Percentiles rank a stretch among this genome's conserved stretches.
phyloP scores from a whole-genome alignment of 2,797 vertebrate genomes.

The Microcaecilia unicolor region DNA sequence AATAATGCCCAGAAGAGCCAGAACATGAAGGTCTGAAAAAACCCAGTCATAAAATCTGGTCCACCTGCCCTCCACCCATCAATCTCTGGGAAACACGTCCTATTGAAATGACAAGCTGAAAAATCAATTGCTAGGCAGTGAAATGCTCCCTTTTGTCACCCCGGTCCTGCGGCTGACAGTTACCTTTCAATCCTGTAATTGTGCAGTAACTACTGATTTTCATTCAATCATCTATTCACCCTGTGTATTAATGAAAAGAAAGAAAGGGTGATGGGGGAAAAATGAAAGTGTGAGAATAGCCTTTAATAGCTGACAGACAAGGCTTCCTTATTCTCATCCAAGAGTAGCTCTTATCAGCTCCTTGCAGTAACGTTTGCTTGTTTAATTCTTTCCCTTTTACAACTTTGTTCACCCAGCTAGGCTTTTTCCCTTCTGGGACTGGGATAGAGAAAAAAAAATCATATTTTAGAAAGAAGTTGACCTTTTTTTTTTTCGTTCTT shows the following conservation, averaged over 20 bases:
- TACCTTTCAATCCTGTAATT: constrained; percentile 81
- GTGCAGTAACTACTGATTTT: constrained; percentile 73
- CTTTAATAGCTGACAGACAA: constrained; percentile 75
- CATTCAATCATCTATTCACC: constrained; percentile 73
- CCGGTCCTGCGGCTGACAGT: constrained; percentile 71
- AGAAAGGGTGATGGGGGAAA: constrained; percentile 12
- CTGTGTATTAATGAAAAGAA: constrained; percentile 67
- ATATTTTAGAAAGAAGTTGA: constrained; percentile 11
- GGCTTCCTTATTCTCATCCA: constrained; percentile 58
- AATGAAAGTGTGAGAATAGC: constrained; percentile 70
- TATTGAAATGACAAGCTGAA: constrained; percentile 64
- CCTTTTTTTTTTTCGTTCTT: too few relatives aligned
- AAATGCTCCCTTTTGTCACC: constrained; percentile 59
- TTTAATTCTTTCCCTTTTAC: constrained; percentile 35
- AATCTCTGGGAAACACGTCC: constrained; percentile 77
- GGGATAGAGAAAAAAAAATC: constrained; percentile 30
- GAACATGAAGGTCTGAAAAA: constrained; percentile 40
- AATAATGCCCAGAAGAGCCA: constrained; percentile 41
- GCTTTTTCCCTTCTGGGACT: constrained; percentile 27
- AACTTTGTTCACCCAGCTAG: constrained; percentile 22
- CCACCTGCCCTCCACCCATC: constrained; percentile 41
- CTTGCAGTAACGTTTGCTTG: constrained; percentile 57
- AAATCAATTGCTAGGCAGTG: constrained; percentile 67
- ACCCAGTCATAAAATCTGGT: constrained; percentile 55
- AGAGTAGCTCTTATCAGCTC: constrained; percentile 68